These are phyloP conservation scores for Peromyscus leucopus DNA, from an alignment of 2,113 vertebrate genomes.

Conservation along the genomic window DNA sequence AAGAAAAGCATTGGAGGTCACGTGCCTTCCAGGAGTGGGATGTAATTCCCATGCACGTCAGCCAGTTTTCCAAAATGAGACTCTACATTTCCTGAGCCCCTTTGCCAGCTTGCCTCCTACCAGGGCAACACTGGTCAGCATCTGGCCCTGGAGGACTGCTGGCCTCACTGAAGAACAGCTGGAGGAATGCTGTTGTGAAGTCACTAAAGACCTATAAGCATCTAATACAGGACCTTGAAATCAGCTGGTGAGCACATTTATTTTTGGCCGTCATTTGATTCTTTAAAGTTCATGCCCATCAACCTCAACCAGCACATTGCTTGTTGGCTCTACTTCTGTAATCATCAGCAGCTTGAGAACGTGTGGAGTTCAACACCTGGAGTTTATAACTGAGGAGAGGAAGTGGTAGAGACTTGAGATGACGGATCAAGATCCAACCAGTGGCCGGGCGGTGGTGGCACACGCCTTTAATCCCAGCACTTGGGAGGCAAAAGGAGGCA, in stretches of 20 bases:
- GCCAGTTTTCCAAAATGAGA: constrained; percentile 38
- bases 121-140: not conserved
- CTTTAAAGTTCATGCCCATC: not conserved
- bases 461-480: too few relatives aligned
- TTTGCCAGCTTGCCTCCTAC: not conserved
- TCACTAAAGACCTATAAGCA: not conserved
- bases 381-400: not conserved
- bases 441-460: too few relatives aligned
- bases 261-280: constrained; percentile 4
- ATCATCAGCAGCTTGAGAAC: constrained; percentile 4
- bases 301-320: not conserved
- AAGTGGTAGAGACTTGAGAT: not conserved
- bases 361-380: not conserved
- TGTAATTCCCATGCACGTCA: not conserved
- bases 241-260: constrained; percentile 12
- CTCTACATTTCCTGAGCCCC: not conserved
- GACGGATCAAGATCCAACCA: not conserved
- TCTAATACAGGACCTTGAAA: not conserved
- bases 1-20: not conserved
- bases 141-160: constrained; percentile 27
- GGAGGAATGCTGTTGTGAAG: not conserved
- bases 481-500: too few relatives aligned
- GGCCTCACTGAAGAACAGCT: constrained; percentile 48
- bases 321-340: not conserved
- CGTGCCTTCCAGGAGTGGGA: not conserved